These are phyloP conservation scores for Nymphalis urticae DNA, from an alignment of 2,888 invertebrate genomes.

Conservation along the genomic window DNA sequence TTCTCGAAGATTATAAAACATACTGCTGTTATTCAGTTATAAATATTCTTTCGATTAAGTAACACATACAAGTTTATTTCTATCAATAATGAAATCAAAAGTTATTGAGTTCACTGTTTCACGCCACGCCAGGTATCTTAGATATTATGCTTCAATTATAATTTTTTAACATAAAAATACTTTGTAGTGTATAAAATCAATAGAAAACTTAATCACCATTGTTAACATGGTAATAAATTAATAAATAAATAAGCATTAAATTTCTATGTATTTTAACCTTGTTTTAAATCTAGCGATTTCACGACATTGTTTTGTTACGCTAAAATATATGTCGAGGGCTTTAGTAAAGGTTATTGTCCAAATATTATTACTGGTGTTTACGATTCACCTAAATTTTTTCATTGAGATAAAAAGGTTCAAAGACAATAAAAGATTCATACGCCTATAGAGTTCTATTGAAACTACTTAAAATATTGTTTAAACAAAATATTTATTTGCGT, in stretches of 20 bases:
- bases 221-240: constrained; percentile 26
- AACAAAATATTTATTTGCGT: background rate
- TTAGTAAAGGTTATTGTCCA: constrained; percentile 63
- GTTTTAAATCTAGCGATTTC: constrained; percentile 73
- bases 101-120: background rate
- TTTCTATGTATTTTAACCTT: constrained; percentile 67
- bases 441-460: background rate
- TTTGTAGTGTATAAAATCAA: too few species aligned
- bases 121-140: background rate
- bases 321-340: constrained; percentile 81
- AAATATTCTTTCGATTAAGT: constrained; percentile 16
- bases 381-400: constrained; percentile 25
- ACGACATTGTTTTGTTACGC: constrained; percentile 76
- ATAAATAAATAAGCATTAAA: constrained; percentile 61
- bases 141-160: background rate
- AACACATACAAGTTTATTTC: constrained; percentile 12
- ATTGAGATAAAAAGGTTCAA: constrained; percentile 5
- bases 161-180: too few species aligned
- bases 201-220: background rate
- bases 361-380: constrained; percentile 28
- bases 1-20: constrained; percentile 51
- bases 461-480: background rate
- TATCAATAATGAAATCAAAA: background rate
- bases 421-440: background rate
- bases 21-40: constrained; percentile 18